Conservation (phyloP, 23 tunicate genomes). For the Oikopleura vanhoeffeni region DNA sequence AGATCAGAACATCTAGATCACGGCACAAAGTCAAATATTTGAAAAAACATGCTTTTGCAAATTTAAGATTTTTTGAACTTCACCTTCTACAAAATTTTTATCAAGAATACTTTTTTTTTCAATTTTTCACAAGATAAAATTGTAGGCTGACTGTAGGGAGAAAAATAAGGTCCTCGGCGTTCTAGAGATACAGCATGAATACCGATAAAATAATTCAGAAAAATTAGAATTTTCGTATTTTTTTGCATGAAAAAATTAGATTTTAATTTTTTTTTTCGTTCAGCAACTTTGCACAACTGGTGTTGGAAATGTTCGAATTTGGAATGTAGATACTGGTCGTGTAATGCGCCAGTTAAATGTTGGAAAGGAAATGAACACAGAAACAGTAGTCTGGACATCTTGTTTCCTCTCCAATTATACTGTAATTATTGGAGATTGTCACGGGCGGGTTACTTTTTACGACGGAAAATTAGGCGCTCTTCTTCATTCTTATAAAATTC, state of each 20-base stretch:
- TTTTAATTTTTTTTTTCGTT: too few species aligned
- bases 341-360: not conserved
- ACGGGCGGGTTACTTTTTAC: constrained; percentile 3
- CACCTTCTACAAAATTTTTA: too few species aligned
- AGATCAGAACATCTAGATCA: not conserved
- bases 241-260: too few species aligned
- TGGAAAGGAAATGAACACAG: not conserved
- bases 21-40: not conserved
- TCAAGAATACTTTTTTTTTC: too few species aligned
- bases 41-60: too few species aligned
- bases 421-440: not conserved
- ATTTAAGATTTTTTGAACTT: too few species aligned
- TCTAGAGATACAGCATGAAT: too few species aligned
- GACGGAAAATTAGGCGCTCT: constrained; percentile 7
- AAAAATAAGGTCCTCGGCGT: too few species aligned
- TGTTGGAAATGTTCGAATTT: not conserved
- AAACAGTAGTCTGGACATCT: not conserved
- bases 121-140: too few species aligned
- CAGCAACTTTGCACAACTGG: not conserved
- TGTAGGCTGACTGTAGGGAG: too few species aligned
- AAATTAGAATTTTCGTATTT: too few species aligned
- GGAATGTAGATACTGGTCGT: constrained; percentile 12
- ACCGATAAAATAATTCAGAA: too few species aligned
- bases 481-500: not conserved
- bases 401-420: not conserved